Evolutionary conservation across 2,888 invertebrate species (phyloP), one percentile per base, ranked within the genome.

Genomic region (Platycheirus albimanus): DNA sequence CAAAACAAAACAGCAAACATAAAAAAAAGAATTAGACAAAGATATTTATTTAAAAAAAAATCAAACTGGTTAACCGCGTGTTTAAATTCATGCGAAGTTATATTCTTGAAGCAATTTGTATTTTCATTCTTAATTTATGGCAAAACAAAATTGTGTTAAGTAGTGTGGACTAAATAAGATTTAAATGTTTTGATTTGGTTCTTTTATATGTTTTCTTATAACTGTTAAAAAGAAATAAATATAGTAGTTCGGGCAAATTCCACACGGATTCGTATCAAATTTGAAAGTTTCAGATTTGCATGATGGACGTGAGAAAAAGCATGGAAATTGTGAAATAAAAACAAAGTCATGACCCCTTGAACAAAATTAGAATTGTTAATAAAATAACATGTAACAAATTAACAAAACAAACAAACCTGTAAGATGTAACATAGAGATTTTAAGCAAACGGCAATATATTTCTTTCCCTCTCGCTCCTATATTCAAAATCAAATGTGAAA

Each of bases 41-140:
- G n/a, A 41, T 52, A 67, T 17, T 66, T 51, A 7, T 20, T 51
- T 8, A 10, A 36, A 36, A 43, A 51, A 41, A 24, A 56, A 61
- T 15, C 11, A 74, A 47, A 58, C 54, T 24, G 41, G 36, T 75
- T 43, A 17, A 54, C 67, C 13, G 28, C 15, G 33, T 47, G 54
- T 69, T 74, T 51, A 79, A 79, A 79, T 63, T 69, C 63, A 69
- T 74, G 67, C 74, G 49, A 74, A 24, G 11, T 45, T 7, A 11
- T 36, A 36, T 36, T 41, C 13, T 41, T 41, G 30, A 6, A 45
- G 8, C 4, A 24, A 10, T 36, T 64, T 51, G 24, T 43, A 49
- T 71, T 56, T 56, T 38, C 3, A 56, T 38, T 36, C 17, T 56
- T 10, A 49, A 28, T 1, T 54, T 13, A 56, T 13, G 20, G 6